phyloP scores from a whole-genome alignment of 2,888 invertebrate species.

The Pegoplata infirma region DNA sequence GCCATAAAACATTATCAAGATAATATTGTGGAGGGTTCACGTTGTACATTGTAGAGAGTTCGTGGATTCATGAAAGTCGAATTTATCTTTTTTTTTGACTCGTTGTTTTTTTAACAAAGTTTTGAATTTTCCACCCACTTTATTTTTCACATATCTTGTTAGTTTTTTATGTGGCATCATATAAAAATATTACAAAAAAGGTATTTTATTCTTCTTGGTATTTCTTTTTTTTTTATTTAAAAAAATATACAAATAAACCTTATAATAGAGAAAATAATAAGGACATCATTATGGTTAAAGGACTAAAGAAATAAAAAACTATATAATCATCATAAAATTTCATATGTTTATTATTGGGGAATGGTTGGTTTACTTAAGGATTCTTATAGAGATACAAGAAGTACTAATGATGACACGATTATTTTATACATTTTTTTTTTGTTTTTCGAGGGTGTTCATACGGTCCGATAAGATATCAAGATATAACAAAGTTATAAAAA shows the following conservation, averaged over 20 bases:
- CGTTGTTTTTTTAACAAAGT: too few relatives aligned
- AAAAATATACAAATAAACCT: conserved; percentile 1
- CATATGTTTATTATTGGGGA: not conserved
- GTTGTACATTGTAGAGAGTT: too few relatives aligned
- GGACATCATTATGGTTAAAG: conserved; percentile 48
- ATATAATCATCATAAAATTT: conserved; percentile 12
- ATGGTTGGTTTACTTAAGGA: conserved; percentile 25
- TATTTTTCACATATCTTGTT: not conserved
- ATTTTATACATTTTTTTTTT: conserved; percentile 41
- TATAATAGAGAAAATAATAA: conserved; percentile 22
- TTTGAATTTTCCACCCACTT: too few relatives aligned
- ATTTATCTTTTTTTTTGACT: too few relatives aligned
- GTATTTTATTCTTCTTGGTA: not conserved
- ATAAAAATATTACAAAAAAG: not conserved
- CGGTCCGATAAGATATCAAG: conserved; percentile 33
- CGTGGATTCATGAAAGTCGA: too few relatives aligned
- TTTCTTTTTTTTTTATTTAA: not conserved
- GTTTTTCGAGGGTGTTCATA: not conserved
- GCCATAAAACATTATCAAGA: too few relatives aligned
- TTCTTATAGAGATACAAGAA: conserved; percentile 28
- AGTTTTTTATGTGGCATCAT: not conserved
- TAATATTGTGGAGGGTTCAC: too few relatives aligned
- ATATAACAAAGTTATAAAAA: conserved; percentile 30
- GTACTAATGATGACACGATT: conserved; percentile 71
- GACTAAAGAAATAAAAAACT: conserved; percentile 6